These are phyloP conservation scores for Ridgeia piscesae DNA, from an alignment of 1,140 invertebrate species.

Conservation along the genomic window DNA sequence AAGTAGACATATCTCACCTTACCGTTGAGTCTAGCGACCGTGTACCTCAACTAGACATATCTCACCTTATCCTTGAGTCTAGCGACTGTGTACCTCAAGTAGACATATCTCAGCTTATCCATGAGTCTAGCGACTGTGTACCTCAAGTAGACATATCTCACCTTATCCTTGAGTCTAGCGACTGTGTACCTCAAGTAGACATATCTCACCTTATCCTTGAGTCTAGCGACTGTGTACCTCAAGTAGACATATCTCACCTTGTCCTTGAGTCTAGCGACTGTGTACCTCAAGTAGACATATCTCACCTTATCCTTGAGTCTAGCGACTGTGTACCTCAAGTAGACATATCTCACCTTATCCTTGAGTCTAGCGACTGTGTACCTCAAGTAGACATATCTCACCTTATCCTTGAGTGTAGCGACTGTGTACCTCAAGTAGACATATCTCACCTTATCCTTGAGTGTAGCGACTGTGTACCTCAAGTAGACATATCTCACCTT, in stretches of 20 bases:
- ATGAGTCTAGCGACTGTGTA: conserved; percentile 62
- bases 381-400: conserved; percentile 27
- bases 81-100: conserved; percentile 61
- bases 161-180: conserved; percentile 61
- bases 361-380: conserved; percentile 61
- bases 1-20: no score
- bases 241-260: no score
- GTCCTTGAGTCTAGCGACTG: conserved; percentile 60
- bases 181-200: conserved; percentile 63
- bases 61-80: conserved; percentile 63
- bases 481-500: conserved; percentile 30
- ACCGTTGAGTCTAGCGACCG: conserved; percentile 60
- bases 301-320: conserved; percentile 63
- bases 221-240: conserved; percentile 59
- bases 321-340: conserved; percentile 61
- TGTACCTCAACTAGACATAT: conserved; percentile 61
- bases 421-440: neutral
- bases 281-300: conserved; percentile 63
- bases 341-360: no score
- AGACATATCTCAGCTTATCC: no score
- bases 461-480: no score
- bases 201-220: conserved; percentile 65
- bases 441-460: no score
- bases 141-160: no score
- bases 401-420: no score